Evolutionary conservation across 2,797 vertebrate species (phyloP).

Genomic region (Bryconaethiops microstoma): DNA sequence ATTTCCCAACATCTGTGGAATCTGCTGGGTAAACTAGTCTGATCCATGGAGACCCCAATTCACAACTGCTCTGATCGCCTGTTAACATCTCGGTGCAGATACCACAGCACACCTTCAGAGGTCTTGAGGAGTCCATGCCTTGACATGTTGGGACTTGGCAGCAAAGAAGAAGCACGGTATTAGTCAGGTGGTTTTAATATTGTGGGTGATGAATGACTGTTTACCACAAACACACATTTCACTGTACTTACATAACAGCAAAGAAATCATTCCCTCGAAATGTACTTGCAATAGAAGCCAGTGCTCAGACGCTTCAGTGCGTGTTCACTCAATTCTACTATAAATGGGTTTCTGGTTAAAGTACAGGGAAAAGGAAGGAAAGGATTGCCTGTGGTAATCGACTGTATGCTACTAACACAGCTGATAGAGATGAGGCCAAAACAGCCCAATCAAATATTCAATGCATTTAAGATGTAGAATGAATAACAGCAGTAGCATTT

Average conservation of each 20-base stretch:
- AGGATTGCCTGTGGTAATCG: background rate
- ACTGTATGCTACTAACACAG: background rate
- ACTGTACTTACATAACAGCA: background rate
- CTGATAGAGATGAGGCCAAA: background rate
- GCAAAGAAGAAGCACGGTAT: too few species aligned
- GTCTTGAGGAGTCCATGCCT: too few species aligned
- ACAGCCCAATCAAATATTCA: conserved; percentile 6
- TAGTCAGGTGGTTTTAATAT: too few species aligned
- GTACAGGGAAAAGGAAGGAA: background rate
- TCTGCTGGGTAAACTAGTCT: too few species aligned
- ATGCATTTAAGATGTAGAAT: conserved; percentile 2
- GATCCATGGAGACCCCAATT: too few species aligned
- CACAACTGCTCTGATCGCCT: too few species aligned
- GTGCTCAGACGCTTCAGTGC: background rate
- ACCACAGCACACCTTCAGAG: too few species aligned
- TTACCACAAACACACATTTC: background rate
- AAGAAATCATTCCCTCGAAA: background rate
- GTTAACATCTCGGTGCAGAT: too few species aligned
- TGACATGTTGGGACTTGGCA: too few species aligned
- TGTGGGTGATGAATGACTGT: too few species aligned
- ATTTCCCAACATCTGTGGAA: too few species aligned
- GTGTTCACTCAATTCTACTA: background rate
- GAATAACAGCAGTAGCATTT: conserved; percentile 21
- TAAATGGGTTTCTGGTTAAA: background rate
- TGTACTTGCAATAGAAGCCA: background rate